Evolutionary conservation across 2,888 invertebrate genomes (phyloP), one percentile per base, ranked within the genome.

Genomic region (Acrocyrtus sp.): DNA sequence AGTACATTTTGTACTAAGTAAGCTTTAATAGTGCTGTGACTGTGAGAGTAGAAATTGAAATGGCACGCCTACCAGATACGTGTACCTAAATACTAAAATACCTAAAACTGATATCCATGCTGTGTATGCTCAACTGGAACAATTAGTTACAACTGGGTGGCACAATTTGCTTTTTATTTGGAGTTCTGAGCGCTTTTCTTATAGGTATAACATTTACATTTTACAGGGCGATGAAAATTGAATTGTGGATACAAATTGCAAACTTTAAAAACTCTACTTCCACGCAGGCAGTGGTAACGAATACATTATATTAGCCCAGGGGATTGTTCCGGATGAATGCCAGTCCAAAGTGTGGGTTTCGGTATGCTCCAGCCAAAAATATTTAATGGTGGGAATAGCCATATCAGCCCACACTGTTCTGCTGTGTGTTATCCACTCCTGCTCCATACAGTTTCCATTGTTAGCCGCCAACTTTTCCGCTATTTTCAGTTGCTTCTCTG

Each of bases 281-380:
- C 79, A 79, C 1, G 69, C 66, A 4, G 79, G 76, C 17, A 78
- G 60, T 12, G 75, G 75, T 10, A 75, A 29, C 0, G 75, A 75
- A 56, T 77, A 81, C 79, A 81, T 77, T 2, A 76, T 76, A 66
- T 80, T 77, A 41, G 76, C 69, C 79, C 80, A 80, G 6, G 77
- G 76, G 1, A 78, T 63, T 29, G 67, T 72, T 29, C 72, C 75
- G 8, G 72, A 68, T 5, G 67, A 50, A 60, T 78, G 78, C 78
- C 78, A 80, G 27, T 81, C 79, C 54, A 80, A 41, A 3, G 67
- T 57, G 15, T 76, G 73, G 24, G 60, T 72, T 51, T 80, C 79
- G 0, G 77, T 72, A 54, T 79, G 77, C 41, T 80, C 80, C 22
- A 77, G 8, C 81, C 81, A 81, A 60, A 77, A 81, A 53, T 69